phyloP scores from a whole-genome alignment of 2,888 invertebrate genomes.

The Athetis lepigone region DNA sequence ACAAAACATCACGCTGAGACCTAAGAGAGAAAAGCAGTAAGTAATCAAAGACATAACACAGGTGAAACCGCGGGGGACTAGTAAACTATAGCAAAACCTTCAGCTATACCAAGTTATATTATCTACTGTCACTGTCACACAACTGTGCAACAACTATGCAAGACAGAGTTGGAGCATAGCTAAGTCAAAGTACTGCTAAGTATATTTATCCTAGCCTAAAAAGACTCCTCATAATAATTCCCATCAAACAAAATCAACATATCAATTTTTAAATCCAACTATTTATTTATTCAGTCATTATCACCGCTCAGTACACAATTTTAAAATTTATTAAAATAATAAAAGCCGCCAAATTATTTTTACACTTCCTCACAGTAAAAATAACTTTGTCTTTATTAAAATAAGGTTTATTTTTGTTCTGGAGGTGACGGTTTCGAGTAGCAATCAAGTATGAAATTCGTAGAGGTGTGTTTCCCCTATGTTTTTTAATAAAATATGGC shows the following conservation, averaged over 20 bases:
- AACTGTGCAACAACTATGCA: too few relatives aligned
- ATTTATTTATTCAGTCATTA: conserved; percentile 68
- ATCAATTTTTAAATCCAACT: conserved; percentile 50
- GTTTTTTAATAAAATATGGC: conserved; percentile 88
- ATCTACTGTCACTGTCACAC: too few relatives aligned
- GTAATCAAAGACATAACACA: too few relatives aligned
- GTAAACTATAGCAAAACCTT: too few relatives aligned
- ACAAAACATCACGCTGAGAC: too few relatives aligned
- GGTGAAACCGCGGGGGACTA: too few relatives aligned
- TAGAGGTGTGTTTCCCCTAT: conserved; percentile 74
- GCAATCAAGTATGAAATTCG: conserved; percentile 51
- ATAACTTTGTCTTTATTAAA: rapidly evolving
- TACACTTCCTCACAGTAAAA: background rate
- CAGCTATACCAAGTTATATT: too few relatives aligned
- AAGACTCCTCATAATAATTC: background rate
- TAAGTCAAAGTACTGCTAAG: too few relatives aligned
- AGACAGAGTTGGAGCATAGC: too few relatives aligned
- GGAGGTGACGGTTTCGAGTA: conserved; percentile 8
- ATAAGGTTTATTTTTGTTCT: conserved; percentile 36
- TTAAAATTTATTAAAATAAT: conserved; percentile 75
- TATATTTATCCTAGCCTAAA: too few relatives aligned
- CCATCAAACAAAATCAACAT: conserved; percentile 58
- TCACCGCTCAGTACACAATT: conserved; percentile 63
- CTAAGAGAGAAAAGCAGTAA: too few relatives aligned
- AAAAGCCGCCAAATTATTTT: conserved; percentile 52